Evolutionary conservation across 2,888 invertebrate genomes (phyloP), one percentile per base, ranked within the genome.

Genomic region (Tanypteryx hageni): DNA sequence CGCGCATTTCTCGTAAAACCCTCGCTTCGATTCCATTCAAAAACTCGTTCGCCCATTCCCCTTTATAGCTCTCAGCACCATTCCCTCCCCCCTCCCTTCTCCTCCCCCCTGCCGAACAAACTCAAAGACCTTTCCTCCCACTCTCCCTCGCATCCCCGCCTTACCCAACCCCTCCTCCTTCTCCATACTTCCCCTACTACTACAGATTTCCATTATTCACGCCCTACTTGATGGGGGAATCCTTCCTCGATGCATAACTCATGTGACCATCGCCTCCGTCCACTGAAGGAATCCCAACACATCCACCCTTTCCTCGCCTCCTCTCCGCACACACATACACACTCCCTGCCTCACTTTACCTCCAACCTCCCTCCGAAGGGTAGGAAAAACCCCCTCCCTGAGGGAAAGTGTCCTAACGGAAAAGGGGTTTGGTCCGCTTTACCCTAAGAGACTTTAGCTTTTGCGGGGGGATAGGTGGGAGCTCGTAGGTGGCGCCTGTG

Each of bases 181-280:
- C 44, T 22, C 76, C 76, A 76, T 22, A 27, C 76, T 27, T 44
- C 44, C 44, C 9, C 76, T n/a, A n/a, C 76, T 76, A 76, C 76
- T 76, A 76, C 22, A 76, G 76, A 76, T 76, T 76, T 76, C 76
- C 76, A 76, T 76, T 76, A 76, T 76, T 76, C 76, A 76, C 76
- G 76, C 76, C 76, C 76, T 76, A 76, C 76, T 76, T 76, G 76
- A 76, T 76, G 76, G 76, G 76, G 27, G 76, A 76, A 76, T 76
- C 76, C 76, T 76, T 76, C 22, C 76, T 76, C 76, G 27, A 76
- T 76, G 76, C 76, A 76, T 76, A 76, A 76, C 76, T 76, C 76
- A 76, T 76, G 76, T 76, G 76, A 76, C 76, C 76, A 76, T 22
- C 27, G 22, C 76, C 76, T 76, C 27, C 76, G 76, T 76, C 76